phyloP scores from a whole-genome alignment of 2,888 invertebrate genomes.

The Acronicta aceris region DNA sequence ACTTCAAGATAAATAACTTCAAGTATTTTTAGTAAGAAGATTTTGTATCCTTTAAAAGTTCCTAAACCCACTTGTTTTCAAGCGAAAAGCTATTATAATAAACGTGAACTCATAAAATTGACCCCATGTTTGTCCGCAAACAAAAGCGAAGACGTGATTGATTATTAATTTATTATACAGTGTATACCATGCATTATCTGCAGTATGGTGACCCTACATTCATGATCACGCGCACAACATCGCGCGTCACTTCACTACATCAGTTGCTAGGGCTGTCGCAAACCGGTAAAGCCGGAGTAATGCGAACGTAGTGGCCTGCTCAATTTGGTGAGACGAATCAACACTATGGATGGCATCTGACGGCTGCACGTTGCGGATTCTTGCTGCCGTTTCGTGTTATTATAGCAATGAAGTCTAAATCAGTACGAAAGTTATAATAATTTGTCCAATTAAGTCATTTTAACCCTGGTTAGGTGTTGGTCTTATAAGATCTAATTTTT shows the following conservation, averaged over 20 bases:
- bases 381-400: not conserved
- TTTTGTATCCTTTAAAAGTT: not conserved
- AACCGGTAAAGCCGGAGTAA: conserved; percentile 58
- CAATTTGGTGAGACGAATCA: conserved; percentile 54
- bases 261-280: conserved; percentile 34
- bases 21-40: too few species aligned
- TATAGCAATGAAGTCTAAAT: not conserved
- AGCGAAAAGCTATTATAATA: not conserved
- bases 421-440: too few species aligned
- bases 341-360: conserved; percentile 33
- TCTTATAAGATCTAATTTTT: too few species aligned
- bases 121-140: not conserved
- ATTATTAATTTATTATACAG: conserved; percentile 21
- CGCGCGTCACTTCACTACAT: not conserved
- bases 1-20: too few species aligned
- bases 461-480: too few species aligned
- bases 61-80: not conserved
- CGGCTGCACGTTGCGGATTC: conserved; percentile 17
- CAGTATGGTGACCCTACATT: conserved; percentile 31
- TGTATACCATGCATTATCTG: conserved; percentile 6
- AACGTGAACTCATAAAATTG: conserved; percentile 8
- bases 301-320: conserved; percentile 42
- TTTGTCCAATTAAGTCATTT: too few species aligned
- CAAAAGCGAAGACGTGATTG: conserved; percentile 17
- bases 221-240: conserved; percentile 28